phyloP scores from a whole-genome alignment of 2,113 vertebrate species.

The Oryzias curvinotus region DNA sequence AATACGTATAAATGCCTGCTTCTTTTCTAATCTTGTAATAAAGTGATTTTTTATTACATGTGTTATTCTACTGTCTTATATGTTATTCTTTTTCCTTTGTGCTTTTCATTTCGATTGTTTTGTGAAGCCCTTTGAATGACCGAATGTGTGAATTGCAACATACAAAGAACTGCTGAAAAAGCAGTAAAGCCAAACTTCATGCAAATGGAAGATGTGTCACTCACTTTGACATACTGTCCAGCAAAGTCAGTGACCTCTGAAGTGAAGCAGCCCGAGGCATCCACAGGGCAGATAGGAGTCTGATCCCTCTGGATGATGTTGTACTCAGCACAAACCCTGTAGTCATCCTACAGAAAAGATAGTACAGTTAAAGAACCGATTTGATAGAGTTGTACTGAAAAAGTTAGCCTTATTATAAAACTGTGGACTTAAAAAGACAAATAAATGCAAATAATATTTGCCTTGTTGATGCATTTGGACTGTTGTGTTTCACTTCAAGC shows the following conservation, averaged over 20 bases:
- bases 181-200: constrained; percentile 39
- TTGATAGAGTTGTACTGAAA: not conserved
- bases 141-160: no score
- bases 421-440: not conserved
- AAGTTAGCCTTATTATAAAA: not conserved
- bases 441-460: not conserved
- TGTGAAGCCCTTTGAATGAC: no score
- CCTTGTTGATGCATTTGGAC: not conserved
- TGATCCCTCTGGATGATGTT: constrained; percentile 92
- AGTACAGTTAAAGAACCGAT: constrained; percentile 10
- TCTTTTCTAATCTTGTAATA: no score
- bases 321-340: constrained; percentile 91
- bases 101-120: no score
- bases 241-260: constrained; percentile 89
- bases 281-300: constrained; percentile 91
- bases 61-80: no score
- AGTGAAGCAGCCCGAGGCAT: constrained; percentile 93
- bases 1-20: no score
- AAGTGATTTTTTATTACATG: no score
- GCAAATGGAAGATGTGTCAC: constrained; percentile 61
- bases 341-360: constrained; percentile 85
- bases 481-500: not conserved
- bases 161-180: constrained; percentile 11
- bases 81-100: no score
- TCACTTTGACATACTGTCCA: constrained; percentile 98